phyloP scores from a whole-genome alignment of 2,888 invertebrate genomes.

The Epinotia demarniana region DNA sequence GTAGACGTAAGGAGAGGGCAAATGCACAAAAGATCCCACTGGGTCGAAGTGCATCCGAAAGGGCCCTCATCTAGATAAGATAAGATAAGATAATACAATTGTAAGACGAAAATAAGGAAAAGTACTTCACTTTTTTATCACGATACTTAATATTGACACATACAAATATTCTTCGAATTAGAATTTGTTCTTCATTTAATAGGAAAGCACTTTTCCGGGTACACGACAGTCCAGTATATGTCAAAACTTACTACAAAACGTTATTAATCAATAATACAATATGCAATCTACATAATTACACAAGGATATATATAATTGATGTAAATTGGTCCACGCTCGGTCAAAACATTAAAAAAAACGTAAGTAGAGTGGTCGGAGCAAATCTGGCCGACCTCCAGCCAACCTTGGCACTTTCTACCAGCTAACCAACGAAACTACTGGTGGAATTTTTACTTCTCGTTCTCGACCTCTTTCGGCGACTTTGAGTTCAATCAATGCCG shows the following conservation, averaged over 20 bases:
- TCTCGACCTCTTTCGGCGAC: slow-evolving; percentile 8
- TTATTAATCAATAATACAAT: slow-evolving; percentile 19
- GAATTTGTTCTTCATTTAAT: too few species aligned
- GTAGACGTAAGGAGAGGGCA: too few species aligned
- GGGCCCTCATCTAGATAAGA: too few species aligned
- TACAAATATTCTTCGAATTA: too few species aligned
- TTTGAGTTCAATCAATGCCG: background rate
- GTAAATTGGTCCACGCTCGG: slow-evolving; percentile 15
- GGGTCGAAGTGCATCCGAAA: too few species aligned
- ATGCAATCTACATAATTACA: slow-evolving; percentile 6
- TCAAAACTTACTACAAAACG: background rate
- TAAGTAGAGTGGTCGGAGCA: slow-evolving; percentile 51
- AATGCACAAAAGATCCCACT: too few species aligned
- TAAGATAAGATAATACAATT: too few species aligned
- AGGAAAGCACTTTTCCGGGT: background rate
- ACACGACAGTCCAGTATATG: background rate
- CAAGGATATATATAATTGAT: slow-evolving; percentile 32
- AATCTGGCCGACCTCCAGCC: slow-evolving; percentile 74
- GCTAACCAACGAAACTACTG: slow-evolving; percentile 52
- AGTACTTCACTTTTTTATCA: too few species aligned
- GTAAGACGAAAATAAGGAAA: too few species aligned
- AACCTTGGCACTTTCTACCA: slow-evolving; percentile 78
- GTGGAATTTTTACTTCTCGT: slow-evolving; percentile 37
- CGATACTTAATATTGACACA: too few species aligned
- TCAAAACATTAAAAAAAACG: slow-evolving; percentile 34